A percentile compares a stretch with the other conserved stretches of the same genome.
Conservation (phyloP, 2,113 vertebrate species). For the Myxocyprinus asiaticus region DNA sequence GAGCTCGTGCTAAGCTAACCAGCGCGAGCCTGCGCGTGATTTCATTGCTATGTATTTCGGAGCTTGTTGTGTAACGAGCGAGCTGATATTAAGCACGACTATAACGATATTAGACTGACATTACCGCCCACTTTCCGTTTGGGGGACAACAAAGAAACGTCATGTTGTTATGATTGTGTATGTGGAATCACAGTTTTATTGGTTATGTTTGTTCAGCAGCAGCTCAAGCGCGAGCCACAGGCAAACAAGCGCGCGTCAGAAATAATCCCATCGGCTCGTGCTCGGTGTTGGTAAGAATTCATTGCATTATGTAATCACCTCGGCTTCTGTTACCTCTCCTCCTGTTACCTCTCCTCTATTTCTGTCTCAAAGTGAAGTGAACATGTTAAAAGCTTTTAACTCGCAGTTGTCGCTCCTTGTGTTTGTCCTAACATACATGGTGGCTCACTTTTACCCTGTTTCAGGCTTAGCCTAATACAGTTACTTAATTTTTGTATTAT, state of each 20-base stretch:
- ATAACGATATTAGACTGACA: conserved; percentile 22
- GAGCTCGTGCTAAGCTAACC: conserved; percentile 36
- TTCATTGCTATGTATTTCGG: conserved; percentile 24
- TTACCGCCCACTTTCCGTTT: conserved; percentile 6
- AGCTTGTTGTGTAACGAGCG: conserved; percentile 45
- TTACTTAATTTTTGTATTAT: conserved; percentile 1
- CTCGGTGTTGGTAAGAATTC: conserved; percentile 32
- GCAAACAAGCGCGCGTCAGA: conserved; percentile 44
- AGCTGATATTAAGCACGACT: conserved; percentile 14
- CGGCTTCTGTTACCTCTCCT: neutral
- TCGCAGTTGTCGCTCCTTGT: neutral
- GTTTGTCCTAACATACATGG: neutral
- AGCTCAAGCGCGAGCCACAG: conserved; percentile 13
- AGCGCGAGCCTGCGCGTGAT: conserved; percentile 26
- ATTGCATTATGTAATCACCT: conserved; percentile 30
- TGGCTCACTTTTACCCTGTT: conserved; percentile 10
- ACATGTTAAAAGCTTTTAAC: neutral
- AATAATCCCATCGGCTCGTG: conserved; percentile 43
- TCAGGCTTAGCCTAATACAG: too few species aligned
- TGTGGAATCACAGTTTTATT: neutral
- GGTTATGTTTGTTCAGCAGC: conserved; percentile 14
- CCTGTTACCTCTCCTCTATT: neutral
- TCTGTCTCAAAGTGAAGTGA: neutral
- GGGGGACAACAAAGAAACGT: neutral
- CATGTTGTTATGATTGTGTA: neutral